Evolutionary conservation across 2,888 invertebrate species (phyloP).

Genomic region (Leptinotarsa haldemani): DNA sequence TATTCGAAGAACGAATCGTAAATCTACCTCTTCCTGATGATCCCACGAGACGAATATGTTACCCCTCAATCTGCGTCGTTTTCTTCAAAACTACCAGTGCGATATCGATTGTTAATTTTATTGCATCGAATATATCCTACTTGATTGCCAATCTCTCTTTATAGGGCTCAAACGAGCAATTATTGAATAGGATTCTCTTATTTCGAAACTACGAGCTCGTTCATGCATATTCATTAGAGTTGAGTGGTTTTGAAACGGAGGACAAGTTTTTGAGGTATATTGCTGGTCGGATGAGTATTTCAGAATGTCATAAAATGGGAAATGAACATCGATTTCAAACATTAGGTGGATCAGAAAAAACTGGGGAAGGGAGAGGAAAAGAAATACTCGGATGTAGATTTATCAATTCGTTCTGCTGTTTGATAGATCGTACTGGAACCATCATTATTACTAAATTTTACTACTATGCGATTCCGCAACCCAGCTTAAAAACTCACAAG

Average conservation of each 20-base stretch:
- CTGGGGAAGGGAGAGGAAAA: too few relatives aligned
- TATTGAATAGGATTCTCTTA: constrained; percentile 1
- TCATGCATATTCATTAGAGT: constrained; percentile 3
- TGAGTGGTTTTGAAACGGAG: background rate
- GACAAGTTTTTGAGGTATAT: background rate
- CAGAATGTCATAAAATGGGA: background rate
- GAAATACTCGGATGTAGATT: too few relatives aligned
- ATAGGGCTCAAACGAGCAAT: constrained; percentile 1
- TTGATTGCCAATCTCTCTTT: background rate
- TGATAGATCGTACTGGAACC: too few relatives aligned
- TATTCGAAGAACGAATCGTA: background rate
- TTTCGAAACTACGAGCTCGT: background rate
- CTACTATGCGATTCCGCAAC: too few relatives aligned
- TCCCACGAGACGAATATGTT: background rate
- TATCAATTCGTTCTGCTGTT: too few relatives aligned
- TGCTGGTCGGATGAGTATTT: background rate
- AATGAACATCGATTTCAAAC: background rate
- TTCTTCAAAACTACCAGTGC: background rate
- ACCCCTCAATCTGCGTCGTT: background rate
- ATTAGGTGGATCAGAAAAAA: too few relatives aligned
- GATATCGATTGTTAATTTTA: background rate
- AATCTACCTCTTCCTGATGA: background rate
- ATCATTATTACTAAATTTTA: too few relatives aligned
- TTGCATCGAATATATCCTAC: background rate
- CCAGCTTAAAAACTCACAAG: too few relatives aligned